Percentiles rank a stretch among this genome's conserved stretches.
These are phyloP conservation scores for Lineus longissimus DNA, from an alignment of 1,140 invertebrate species.

Conservation along the genomic window DNA sequence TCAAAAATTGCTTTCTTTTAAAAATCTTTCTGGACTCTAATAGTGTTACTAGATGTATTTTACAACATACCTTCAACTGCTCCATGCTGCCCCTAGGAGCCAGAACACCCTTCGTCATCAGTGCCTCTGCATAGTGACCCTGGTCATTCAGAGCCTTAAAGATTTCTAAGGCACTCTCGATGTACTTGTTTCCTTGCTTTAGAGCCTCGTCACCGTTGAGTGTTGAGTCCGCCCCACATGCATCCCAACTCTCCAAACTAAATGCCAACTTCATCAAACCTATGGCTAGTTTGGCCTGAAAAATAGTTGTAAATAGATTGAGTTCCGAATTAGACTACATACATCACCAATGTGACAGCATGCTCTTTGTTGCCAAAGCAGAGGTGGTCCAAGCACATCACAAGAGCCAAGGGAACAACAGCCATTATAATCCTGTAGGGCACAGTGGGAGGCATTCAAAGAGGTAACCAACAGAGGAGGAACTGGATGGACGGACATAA, in stretches of 20 bases:
- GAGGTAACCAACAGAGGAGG: too few relatives aligned
- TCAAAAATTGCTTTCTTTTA: too few relatives aligned
- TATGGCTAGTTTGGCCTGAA: constrained; percentile 50
- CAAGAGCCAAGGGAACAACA: too few relatives aligned
- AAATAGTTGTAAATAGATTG: constrained; percentile 1
- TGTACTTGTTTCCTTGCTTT: constrained; percentile 46
- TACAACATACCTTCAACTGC: constrained; percentile 44
- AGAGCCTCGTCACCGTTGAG: constrained; percentile 40
- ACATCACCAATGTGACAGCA: too few relatives aligned
- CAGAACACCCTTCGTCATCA: constrained; percentile 53
- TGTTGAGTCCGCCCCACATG: constrained; percentile 27
- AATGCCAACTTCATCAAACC: constrained; percentile 51
- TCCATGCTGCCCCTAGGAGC: constrained; percentile 48
- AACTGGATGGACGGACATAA: too few relatives aligned
- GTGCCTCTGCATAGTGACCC: constrained; percentile 50
- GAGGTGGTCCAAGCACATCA: too few relatives aligned
- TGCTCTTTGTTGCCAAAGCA: too few relatives aligned
- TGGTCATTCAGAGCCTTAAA: constrained; percentile 48
- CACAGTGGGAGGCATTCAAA: too few relatives aligned
- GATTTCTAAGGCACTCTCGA: constrained; percentile 48
- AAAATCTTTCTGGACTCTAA: too few relatives aligned
- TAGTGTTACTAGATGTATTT: too few relatives aligned
- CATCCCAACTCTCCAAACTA: constrained; percentile 53
- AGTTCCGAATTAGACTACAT: too few relatives aligned
- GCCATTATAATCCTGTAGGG: too few relatives aligned